phyloP scores from a whole-genome alignment of 2,797 vertebrate genomes.

The Staurois parvus region DNA sequence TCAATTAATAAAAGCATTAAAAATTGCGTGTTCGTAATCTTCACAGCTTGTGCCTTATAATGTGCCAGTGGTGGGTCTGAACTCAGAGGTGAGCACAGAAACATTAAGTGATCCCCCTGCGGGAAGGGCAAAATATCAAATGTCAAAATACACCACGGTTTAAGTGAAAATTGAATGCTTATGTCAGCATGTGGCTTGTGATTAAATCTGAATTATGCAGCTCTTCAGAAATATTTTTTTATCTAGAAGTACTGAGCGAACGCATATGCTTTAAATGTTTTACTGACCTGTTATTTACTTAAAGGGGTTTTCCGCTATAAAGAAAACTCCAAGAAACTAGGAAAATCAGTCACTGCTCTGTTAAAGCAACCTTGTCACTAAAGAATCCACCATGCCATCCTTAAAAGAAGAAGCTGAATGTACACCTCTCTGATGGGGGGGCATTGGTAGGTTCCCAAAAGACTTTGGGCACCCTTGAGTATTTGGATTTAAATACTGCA shows the following conservation, averaged over 20 bases:
- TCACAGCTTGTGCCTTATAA: slow-evolving; percentile 49
- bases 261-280: background rate
- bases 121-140: slow-evolving; percentile 43
- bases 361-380: background rate
- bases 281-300: background rate
- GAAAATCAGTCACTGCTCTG: background rate
- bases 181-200: slow-evolving; percentile 12
- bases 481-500: background rate
- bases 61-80: slow-evolving; percentile 48
- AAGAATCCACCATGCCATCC: no score
- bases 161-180: slow-evolving; percentile 28
- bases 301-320: background rate
- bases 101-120: slow-evolving; percentile 36
- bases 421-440: no score
- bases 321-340: background rate
- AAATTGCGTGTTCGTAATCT: slow-evolving; percentile 29
- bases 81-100: slow-evolving; percentile 29
- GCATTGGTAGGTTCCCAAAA: background rate
- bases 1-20: slow-evolving; percentile 42
- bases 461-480: no score
- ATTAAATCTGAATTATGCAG: slow-evolving; percentile 23
- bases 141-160: slow-evolving; percentile 42
- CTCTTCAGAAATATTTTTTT: background rate
- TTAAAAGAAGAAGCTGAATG: no score
- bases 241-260: background rate